Evolutionary conservation across 1,140 invertebrate species (phyloP).

Genomic region (Pseudomyrmex sp.): DNA sequence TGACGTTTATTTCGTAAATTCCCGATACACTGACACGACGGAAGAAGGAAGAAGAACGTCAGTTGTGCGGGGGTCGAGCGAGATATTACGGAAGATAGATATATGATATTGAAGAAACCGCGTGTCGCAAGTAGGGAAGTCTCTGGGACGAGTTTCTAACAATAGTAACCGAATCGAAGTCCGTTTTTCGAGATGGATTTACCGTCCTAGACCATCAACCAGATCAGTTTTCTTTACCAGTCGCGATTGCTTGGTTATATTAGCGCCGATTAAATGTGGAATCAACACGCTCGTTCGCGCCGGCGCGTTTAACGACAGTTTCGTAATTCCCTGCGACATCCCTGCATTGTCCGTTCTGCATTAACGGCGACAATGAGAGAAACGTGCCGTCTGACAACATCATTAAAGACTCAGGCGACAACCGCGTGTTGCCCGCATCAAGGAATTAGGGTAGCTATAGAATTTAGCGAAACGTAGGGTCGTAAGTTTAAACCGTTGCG

Average conservation of each 20-base stretch:
- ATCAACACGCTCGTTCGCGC: slow-evolving; percentile 8
- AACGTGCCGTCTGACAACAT: slow-evolving; percentile 43
- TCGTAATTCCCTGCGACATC: slow-evolving; percentile 32
- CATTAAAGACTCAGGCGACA: slow-evolving; percentile 51
- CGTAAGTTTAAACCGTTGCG: slow-evolving; percentile 47
- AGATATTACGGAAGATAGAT: too few relatives aligned
- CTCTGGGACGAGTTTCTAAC: too few relatives aligned
- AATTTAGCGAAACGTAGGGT: slow-evolving; percentile 24
- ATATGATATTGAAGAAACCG: too few relatives aligned
- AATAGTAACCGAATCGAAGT: too few relatives aligned
- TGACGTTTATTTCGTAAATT: too few relatives aligned
- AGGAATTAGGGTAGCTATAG: slow-evolving; percentile 38
- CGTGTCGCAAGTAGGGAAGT: too few relatives aligned
- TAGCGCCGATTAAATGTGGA: slow-evolving; percentile 26
- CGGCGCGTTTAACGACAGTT: slow-evolving; percentile 17
- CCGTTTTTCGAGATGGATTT: too few relatives aligned
- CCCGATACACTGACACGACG: too few relatives aligned
- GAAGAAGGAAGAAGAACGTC: too few relatives aligned
- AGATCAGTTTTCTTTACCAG: not conserved
- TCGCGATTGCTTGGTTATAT: not conserved
- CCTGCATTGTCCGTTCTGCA: slow-evolving; percentile 39
- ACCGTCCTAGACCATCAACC: not conserved
- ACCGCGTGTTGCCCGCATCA: not conserved
- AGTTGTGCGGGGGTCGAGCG: too few relatives aligned
- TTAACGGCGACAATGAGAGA: slow-evolving; percentile 47